Percentiles rank a stretch among this genome's conserved stretches.
phyloP scores from a whole-genome alignment of 2,888 invertebrate species.

The Graphium colonna region DNA sequence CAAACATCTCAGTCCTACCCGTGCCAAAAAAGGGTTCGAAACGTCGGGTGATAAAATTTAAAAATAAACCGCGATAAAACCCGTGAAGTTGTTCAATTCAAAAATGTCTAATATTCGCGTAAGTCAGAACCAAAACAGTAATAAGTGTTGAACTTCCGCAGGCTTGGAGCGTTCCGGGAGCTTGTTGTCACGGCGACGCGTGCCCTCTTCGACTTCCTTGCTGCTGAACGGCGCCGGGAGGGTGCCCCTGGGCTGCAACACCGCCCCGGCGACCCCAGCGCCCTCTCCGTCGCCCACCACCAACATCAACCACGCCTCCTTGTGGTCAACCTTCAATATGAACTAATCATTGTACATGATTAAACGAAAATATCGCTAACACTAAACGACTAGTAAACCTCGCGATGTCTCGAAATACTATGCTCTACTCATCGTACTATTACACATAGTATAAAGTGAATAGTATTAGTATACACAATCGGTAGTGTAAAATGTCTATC shows the following conservation, averaged over 20 bases:
- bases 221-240: conserved; percentile 22
- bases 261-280: conserved; percentile 33
- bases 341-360: too few species aligned
- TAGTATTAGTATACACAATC: conserved; percentile 21
- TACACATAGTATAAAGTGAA: conserved; percentile 48
- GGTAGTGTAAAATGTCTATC: conserved; percentile 24
- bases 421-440: conserved; percentile 48
- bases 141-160: conserved; percentile 24
- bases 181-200: conserved; percentile 47
- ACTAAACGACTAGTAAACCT: too few species aligned
- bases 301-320: conserved; percentile 36
- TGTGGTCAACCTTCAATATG: conserved; percentile 42
- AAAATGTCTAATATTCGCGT: too few species aligned
- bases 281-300: conserved; percentile 41
- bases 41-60: too few species aligned
- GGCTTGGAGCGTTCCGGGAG: conserved; percentile 45
- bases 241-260: conserved; percentile 27
- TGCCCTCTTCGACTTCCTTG: conserved; percentile 38
- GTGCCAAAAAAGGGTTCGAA: too few species aligned
- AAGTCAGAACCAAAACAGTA: too few species aligned
- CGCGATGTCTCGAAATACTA: conserved; percentile 25
- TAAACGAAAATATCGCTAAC: too few species aligned
- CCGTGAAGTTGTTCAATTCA: too few species aligned
- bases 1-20: too few species aligned
- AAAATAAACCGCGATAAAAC: too few species aligned